phyloP scores from a whole-genome alignment of 2,888 invertebrate species.

The Drosophila lacicola region DNA sequence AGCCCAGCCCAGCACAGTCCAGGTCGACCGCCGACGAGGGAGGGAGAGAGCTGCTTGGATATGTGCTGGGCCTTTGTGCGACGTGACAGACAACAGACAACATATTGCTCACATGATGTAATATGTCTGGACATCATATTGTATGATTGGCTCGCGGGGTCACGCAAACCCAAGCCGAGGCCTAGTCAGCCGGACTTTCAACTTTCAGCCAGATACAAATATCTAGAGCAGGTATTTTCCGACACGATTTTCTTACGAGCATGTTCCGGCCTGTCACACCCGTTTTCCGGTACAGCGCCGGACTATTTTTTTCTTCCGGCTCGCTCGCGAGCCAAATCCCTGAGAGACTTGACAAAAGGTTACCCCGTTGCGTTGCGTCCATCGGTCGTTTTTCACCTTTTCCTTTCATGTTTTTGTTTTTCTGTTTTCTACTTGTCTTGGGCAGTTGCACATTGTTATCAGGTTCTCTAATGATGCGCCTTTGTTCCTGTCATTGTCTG shows the following conservation, averaged over 20 bases:
- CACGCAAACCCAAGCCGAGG: constrained; percentile 1
- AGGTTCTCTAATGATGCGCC: constrained; percentile 60
- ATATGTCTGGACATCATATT: constrained; percentile 41
- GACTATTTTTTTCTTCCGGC: constrained; percentile 23
- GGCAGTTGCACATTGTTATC: constrained; percentile 18
- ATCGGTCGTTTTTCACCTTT: constrained; percentile 16
- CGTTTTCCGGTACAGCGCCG: constrained; percentile 35
- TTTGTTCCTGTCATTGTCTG: constrained; percentile 28
- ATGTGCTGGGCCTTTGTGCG: constrained; percentile 21
- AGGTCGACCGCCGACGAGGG: not conserved
- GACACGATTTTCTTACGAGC: too few relatives aligned
- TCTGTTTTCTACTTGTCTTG: constrained; percentile 17
- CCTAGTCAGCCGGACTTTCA: not conserved
- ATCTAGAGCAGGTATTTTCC: constrained; percentile 32
- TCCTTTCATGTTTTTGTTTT: constrained; percentile 35
- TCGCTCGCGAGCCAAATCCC: constrained; percentile 39
- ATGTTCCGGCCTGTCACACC: constrained; percentile 48
- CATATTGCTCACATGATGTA: constrained; percentile 59
- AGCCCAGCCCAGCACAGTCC: too few relatives aligned
- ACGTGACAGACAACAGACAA: constrained; percentile 30
- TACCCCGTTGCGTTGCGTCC: constrained; percentile 1
- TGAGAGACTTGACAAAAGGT: constrained; percentile 49
- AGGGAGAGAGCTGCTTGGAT: not conserved
- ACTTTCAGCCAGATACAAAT: not conserved
- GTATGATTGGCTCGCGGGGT: constrained; percentile 6